Percentiles rank a stretch among this genome's conserved stretches.
Evolutionary conservation across 2,113 vertebrate species (phyloP).

Genomic region (Trematomus loennbergii): DNA sequence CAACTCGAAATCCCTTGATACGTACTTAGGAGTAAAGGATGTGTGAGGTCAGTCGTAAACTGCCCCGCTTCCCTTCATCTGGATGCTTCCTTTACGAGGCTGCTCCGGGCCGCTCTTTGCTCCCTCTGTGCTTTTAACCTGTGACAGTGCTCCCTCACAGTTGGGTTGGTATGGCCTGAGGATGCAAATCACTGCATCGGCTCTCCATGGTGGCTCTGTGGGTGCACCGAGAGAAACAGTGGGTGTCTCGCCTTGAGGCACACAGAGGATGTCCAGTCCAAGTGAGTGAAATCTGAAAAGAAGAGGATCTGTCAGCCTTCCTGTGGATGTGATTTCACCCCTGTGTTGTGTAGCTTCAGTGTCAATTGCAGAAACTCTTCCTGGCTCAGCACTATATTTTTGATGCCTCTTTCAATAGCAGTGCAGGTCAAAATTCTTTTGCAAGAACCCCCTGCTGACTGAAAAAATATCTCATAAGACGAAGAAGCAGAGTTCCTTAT

Average conservation of each 20-base stretch:
- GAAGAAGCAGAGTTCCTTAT: constrained; percentile 2
- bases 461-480: background rate
- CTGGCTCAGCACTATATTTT: background rate
- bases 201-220: constrained; percentile 15
- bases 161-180: background rate
- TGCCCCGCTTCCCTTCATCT: background rate
- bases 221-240: constrained; percentile 19
- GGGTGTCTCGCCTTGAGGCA: constrained; percentile 32
- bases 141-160: background rate
- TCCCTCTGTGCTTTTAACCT: constrained; percentile 24
- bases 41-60: background rate
- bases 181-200: constrained; percentile 27
- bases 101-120: constrained; percentile 25
- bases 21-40: background rate
- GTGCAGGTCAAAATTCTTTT: background rate
- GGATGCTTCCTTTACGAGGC: background rate
- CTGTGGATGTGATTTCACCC: constrained; percentile 23
- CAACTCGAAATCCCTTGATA: background rate
- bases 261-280: background rate
- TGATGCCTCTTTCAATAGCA: background rate
- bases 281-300: too few species aligned
- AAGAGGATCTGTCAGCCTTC: constrained; percentile 9
- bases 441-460: background rate
- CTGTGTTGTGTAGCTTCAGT: constrained; percentile 9
- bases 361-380: background rate